These are phyloP conservation scores for Rhagonycha fulva DNA, from an alignment of 2,888 invertebrate genomes.

Conservation along the genomic window DNA sequence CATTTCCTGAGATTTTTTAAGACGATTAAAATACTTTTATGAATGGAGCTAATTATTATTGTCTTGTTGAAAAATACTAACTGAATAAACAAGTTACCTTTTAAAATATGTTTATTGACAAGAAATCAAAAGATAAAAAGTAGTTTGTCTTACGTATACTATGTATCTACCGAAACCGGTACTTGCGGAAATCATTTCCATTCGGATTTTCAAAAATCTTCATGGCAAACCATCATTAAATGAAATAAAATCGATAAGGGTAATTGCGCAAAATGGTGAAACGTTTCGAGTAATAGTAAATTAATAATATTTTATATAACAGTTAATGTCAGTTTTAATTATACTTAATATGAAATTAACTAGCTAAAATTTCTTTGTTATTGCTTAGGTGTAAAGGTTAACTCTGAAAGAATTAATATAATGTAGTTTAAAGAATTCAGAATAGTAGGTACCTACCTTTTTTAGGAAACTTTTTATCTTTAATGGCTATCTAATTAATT, in stretches of 20 bases:
- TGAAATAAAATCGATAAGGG: background rate
- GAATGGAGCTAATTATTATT: conserved; percentile 21
- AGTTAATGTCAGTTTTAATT: background rate
- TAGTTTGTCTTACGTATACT: background rate
- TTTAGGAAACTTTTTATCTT: background rate
- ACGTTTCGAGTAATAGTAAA: too few species aligned
- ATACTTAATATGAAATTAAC: background rate
- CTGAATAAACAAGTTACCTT: conserved; percentile 3
- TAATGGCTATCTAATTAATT: background rate
- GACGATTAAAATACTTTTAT: conserved; percentile 18
- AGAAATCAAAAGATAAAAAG: conserved; percentile 24
- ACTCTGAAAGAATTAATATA: background rate
- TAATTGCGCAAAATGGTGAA: too few species aligned
- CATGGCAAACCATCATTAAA: background rate
- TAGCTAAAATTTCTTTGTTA: background rate
- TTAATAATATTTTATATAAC: background rate
- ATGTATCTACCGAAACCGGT: conserved; percentile 29
- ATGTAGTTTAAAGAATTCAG: background rate
- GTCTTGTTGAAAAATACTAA: conserved; percentile 2
- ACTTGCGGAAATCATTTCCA: conserved; percentile 36
- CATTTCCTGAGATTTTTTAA: background rate
- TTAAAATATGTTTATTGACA: conserved; percentile 13
- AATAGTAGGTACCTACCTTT: background rate
- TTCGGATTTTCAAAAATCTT: conserved; percentile 33
- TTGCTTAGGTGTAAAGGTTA: background rate